phyloP scores from a whole-genome alignment of 2,888 invertebrate species.

The Ypsolopha scabrella region DNA sequence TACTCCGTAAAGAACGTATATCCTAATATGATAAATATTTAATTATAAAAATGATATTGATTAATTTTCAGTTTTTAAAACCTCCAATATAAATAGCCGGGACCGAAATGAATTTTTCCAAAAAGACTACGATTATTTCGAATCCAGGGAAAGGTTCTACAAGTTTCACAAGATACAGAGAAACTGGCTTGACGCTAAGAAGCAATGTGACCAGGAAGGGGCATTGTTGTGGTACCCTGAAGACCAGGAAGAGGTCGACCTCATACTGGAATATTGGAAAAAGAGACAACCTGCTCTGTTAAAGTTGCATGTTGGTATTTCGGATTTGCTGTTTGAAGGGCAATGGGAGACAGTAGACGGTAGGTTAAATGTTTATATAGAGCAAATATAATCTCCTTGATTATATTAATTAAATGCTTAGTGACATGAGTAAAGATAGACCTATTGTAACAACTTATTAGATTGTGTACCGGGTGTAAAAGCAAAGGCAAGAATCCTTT shows the following conservation, averaged over 20 bases:
- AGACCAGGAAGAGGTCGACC: slow-evolving; percentile 20
- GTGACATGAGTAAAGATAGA: too few species aligned
- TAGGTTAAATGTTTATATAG: too few species aligned
- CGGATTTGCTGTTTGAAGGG: slow-evolving; percentile 28
- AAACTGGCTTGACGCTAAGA: slow-evolving; percentile 1
- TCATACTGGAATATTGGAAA: slow-evolving; percentile 23
- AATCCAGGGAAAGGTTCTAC: neutral
- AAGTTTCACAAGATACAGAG: neutral
- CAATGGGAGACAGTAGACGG: slow-evolving; percentile 33
- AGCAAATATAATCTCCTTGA: too few species aligned
- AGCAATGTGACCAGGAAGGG: neutral
- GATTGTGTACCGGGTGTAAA: too few species aligned
- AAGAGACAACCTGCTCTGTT: slow-evolving; percentile 14
- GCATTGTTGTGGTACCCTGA: neutral
- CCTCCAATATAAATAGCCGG: too few species aligned
- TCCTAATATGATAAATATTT: too few species aligned
- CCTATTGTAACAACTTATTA: too few species aligned
- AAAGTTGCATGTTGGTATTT: slow-evolving; percentile 27
- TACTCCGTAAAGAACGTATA: too few species aligned
- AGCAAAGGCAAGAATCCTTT: too few species aligned
- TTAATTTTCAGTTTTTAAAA: too few species aligned
- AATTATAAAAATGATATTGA: too few species aligned
- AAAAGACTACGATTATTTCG: neutral
- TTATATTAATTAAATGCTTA: too few species aligned
- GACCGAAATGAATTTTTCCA: neutral